These are phyloP conservation scores for Thymelicus acteon DNA, from an alignment of 2,888 invertebrate genomes.

Conservation along the genomic window DNA sequence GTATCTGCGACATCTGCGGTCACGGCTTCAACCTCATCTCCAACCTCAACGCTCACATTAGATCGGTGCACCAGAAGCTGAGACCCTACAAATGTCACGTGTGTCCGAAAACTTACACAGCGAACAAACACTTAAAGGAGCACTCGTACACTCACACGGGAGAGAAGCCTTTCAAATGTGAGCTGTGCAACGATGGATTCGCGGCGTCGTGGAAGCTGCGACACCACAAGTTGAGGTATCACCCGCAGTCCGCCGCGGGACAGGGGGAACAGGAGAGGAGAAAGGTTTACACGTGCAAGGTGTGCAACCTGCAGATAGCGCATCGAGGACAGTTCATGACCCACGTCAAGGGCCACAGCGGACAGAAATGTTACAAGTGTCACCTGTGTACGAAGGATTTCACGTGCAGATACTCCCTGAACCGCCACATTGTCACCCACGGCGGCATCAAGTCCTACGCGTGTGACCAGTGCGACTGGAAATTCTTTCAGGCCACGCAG, in stretches of 20 bases:
- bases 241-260: neutral
- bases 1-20: constrained; percentile 48
- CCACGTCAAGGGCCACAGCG: constrained; percentile 39
- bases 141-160: constrained; percentile 47
- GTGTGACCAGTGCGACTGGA: constrained; percentile 42
- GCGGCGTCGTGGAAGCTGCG: constrained; percentile 1
- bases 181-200: constrained; percentile 37
- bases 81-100: constrained; percentile 43
- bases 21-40: constrained; percentile 45
- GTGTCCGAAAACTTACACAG: constrained; percentile 46
- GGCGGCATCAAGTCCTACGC: constrained; percentile 22
- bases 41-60: constrained; percentile 44
- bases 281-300: constrained; percentile 40
- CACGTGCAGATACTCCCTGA: constrained; percentile 42
- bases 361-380: constrained; percentile 40
- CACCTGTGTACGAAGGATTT: constrained; percentile 43
- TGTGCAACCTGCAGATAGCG: constrained; percentile 35
- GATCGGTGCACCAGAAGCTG: constrained; percentile 46
- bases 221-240: constrained; percentile 4
- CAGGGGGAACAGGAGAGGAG: neutral
- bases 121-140: constrained; percentile 44
- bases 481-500: constrained; percentile 36
- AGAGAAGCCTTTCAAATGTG: constrained; percentile 45
- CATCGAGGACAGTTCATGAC: constrained; percentile 21
- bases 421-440: constrained; percentile 45